A percentile compares a stretch with the other conserved stretches of the same genome.
Evolutionary conservation across 2,888 invertebrate species (phyloP).

Genomic region (Ceriagrion tenellum): DNA sequence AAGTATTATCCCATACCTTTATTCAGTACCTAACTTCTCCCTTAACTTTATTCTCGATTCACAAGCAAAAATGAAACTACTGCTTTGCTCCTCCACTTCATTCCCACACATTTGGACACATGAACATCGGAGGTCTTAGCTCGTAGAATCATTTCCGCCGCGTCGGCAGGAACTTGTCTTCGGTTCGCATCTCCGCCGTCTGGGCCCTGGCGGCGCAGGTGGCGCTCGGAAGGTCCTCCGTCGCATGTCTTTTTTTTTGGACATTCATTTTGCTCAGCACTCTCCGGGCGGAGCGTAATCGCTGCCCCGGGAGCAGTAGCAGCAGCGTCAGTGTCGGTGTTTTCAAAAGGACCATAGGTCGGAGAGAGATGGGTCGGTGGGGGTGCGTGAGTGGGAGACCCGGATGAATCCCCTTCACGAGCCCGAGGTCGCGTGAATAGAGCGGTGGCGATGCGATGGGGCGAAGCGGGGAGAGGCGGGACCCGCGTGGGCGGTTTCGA

Average conservation of each 20-base stretch:
- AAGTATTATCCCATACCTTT: too few relatives aligned
- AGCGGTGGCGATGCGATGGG: neutral
- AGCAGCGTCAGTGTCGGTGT: conserved; percentile 15
- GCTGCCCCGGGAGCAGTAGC: neutral
- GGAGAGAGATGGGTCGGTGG: neutral
- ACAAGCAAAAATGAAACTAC: too few relatives aligned
- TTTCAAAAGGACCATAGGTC: conserved; percentile 21
- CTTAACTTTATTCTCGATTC: too few relatives aligned
- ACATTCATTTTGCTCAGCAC: neutral
- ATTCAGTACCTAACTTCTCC: too few relatives aligned
- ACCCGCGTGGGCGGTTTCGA: neutral
- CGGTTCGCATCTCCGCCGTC: conserved; percentile 13
- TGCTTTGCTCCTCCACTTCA: neutral
- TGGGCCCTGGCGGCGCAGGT: conserved; percentile 26
- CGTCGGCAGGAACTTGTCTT: neutral
- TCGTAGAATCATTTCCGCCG: neutral
- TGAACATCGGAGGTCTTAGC: neutral
- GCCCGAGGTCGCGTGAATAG: conserved; percentile 30
- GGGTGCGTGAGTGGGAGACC: too few relatives aligned
- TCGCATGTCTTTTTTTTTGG: neutral
- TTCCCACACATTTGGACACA: neutral
- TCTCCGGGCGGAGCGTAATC: neutral
- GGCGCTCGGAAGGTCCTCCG: neutral
- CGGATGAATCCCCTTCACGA: conserved; percentile 53
- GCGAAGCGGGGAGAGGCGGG: neutral